Percentiles rank a stretch among this genome's conserved stretches.
phyloP scores from a whole-genome alignment of 2,888 invertebrate genomes.

The Ophion slaviceki region DNA sequence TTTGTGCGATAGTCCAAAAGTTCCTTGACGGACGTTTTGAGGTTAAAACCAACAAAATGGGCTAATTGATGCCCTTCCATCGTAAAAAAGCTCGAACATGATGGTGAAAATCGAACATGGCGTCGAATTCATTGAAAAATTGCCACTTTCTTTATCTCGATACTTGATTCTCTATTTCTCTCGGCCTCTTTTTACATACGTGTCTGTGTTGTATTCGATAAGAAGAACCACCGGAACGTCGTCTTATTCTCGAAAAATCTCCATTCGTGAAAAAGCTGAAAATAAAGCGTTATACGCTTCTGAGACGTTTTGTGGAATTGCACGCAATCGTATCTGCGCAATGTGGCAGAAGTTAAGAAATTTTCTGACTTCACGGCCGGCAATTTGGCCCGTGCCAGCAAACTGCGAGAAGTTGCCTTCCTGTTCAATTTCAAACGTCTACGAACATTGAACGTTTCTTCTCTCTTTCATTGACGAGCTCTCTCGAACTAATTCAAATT shows the following conservation, averaged over 20 bases:
- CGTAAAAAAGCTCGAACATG: slow-evolving; percentile 35
- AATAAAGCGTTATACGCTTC: background rate
- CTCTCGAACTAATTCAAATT: slow-evolving; percentile 6
- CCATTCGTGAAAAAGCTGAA: slow-evolving; percentile 1
- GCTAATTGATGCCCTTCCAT: slow-evolving; percentile 29
- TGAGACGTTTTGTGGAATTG: slow-evolving; percentile 9
- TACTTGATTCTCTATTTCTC: background rate
- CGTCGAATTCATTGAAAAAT: slow-evolving; percentile 28
- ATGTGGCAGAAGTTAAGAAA: slow-evolving; percentile 25
- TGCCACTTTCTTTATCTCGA: background rate
- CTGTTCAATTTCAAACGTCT: slow-evolving; percentile 15
- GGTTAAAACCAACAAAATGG: slow-evolving; percentile 8
- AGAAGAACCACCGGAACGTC: slow-evolving; percentile 12
- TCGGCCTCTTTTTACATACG: background rate
- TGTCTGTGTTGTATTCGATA: slow-evolving; percentile 15
- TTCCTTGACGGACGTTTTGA: slow-evolving; percentile 2
- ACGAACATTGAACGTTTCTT: slow-evolving; percentile 10
- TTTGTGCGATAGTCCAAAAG: background rate
- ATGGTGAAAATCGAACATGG: slow-evolving; percentile 17
- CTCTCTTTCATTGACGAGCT: background rate
- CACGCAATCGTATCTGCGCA: slow-evolving; percentile 9
- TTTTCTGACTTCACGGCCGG: background rate
- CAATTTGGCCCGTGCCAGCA: background rate
- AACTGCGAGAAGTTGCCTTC: slow-evolving; percentile 13
- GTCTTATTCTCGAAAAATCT: slow-evolving; percentile 8